phyloP scores from a whole-genome alignment of 2,113 vertebrate species.

The Hippocampus barbouri region DNA sequence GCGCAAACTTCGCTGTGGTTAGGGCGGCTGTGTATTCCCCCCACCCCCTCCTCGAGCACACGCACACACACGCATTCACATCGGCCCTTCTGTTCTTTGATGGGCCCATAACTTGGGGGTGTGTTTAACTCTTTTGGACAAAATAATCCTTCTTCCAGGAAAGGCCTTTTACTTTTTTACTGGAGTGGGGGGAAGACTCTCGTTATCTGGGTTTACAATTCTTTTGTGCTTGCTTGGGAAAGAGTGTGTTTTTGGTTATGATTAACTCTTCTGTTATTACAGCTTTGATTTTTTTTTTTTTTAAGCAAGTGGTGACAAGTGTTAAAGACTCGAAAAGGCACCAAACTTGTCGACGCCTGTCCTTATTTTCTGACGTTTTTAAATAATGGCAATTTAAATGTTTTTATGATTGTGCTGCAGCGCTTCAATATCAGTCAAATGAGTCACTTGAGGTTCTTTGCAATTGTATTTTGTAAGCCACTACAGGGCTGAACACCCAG shows the following conservation, averaged over 20 bases:
- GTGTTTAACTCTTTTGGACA: constrained; percentile 76
- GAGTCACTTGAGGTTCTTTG: constrained; percentile 48
- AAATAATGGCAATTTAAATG: constrained; percentile 1
- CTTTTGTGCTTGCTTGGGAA: constrained; percentile 22
- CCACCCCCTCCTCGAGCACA: constrained; percentile 15
- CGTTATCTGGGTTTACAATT: constrained; percentile 54
- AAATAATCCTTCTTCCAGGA: constrained; percentile 76
- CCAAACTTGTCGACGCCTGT: constrained; percentile 2
- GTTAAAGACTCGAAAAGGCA: neutral
- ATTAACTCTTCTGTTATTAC: constrained; percentile 22
- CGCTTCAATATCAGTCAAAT: constrained; percentile 36
- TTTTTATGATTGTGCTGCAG: constrained; percentile 3
- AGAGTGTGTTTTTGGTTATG: constrained; percentile 23
- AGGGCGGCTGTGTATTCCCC: constrained; percentile 41
- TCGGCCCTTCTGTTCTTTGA: constrained; percentile 63
- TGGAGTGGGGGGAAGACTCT: constrained; percentile 37
- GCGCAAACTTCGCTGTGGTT: constrained; percentile 49
- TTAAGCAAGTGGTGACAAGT: neutral
- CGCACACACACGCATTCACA: constrained; percentile 22
- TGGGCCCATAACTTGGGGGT: constrained; percentile 70
- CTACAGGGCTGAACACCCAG: constrained; percentile 9
- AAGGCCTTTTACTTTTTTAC: constrained; percentile 45
- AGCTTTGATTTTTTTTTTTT: constrained; percentile 1
- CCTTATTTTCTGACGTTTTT: neutral
- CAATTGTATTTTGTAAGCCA: constrained; percentile 15